A percentile compares a stretch with the other conserved stretches of the same genome.
These are phyloP conservation scores for Sinocyclocheilus grahami DNA, from an alignment of 2,113 vertebrate genomes.

Conservation along the genomic window DNA sequence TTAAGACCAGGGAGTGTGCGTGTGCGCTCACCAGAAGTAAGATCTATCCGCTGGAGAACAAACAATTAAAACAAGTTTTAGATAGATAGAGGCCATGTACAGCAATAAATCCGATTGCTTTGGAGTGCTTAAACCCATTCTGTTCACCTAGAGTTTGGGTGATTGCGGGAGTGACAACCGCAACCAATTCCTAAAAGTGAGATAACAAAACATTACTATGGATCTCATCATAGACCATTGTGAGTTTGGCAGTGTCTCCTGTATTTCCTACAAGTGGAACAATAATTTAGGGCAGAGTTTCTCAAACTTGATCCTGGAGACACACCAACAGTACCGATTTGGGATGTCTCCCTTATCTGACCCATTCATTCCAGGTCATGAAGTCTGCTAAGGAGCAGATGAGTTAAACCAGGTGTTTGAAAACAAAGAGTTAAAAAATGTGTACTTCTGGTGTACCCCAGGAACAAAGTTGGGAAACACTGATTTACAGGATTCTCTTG, in stretches of 20 bases:
- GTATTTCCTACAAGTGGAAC: neutral
- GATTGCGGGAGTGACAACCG: neutral
- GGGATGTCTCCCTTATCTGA: too few species aligned
- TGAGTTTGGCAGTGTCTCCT: neutral
- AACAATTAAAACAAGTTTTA: slow-evolving; percentile 4
- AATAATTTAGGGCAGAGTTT: neutral
- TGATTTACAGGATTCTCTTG: neutral
- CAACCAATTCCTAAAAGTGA: neutral
- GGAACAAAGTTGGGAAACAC: neutral
- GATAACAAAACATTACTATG: neutral
- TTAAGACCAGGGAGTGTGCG: slow-evolving; percentile 80
- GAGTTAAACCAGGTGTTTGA: too few species aligned
- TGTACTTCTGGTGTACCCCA: neutral
- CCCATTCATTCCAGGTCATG: too few species aligned
- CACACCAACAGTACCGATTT: too few species aligned
- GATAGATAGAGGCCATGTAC: neutral
- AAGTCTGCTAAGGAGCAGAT: too few species aligned
- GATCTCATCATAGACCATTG: neutral
- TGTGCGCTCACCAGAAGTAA: slow-evolving; percentile 75
- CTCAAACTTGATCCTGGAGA: neutral
- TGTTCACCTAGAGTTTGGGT: neutral
- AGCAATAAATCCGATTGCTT: neutral
- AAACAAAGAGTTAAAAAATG: neutral
- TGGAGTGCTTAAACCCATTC: neutral
- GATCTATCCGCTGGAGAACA: slow-evolving; percentile 84